phyloP scores from a whole-genome alignment of 2,888 invertebrate genomes.

The Heteromurus nitidus region DNA sequence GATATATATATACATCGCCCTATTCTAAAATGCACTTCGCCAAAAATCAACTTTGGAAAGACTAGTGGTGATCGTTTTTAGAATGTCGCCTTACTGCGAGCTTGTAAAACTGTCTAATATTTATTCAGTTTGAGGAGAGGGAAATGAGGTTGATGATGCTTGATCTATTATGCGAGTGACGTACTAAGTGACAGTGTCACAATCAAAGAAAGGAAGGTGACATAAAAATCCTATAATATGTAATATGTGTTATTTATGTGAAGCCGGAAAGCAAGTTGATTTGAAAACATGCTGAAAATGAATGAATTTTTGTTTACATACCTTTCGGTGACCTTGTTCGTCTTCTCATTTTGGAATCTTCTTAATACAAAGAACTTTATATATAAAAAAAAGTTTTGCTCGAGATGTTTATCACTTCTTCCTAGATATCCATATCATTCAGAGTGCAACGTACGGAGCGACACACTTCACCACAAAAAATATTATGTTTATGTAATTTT shows the following conservation, averaged over 20 bases:
- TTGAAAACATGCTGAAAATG: not conserved
- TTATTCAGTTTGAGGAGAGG: no score
- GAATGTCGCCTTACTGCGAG: no score
- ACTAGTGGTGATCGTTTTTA: no score
- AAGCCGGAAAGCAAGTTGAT: conserved; percentile 25
- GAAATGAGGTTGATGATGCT: conserved; percentile 14
- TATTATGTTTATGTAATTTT: not conserved
- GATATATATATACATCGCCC: no score
- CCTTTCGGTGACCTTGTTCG: conserved; percentile 69
- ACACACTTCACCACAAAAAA: no score
- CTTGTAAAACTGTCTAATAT: not conserved
- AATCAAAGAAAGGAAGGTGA: conserved; percentile 14
- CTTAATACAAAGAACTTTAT: not conserved
- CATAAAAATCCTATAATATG: conserved; percentile 5
- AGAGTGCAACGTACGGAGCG: no score
- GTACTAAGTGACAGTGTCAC: not conserved
- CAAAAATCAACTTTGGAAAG: no score
- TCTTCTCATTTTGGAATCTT: conserved; percentile 61
- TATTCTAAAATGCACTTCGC: no score
- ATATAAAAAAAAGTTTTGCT: not conserved
- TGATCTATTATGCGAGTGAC: conserved; percentile 4
- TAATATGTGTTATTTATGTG: conserved; percentile 1
- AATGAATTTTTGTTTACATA: conserved; percentile 27
- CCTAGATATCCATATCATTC: no score
- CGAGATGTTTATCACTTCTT: not conserved